Conservation (phyloP, 2,888 invertebrate genomes). For the Plebejus anna region DNA sequence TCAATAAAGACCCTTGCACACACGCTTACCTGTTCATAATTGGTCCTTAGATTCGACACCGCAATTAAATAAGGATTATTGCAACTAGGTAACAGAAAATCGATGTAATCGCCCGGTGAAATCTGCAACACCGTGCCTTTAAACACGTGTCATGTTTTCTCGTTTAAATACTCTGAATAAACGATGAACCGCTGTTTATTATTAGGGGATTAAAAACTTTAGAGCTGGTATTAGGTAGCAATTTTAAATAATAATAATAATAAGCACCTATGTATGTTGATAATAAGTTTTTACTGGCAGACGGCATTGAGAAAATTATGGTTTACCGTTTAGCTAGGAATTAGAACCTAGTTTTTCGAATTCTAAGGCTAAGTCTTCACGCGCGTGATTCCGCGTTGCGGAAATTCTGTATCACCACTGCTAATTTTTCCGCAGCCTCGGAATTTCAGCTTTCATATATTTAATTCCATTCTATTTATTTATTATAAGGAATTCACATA, state of each 20-base stretch:
- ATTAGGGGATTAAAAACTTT: background rate
- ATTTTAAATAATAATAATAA: too few relatives aligned
- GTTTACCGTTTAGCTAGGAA: too few relatives aligned
- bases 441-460: too few relatives aligned
- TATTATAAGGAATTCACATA: too few relatives aligned
- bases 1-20: background rate
- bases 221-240: background rate
- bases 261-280: too few relatives aligned
- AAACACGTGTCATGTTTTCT: constrained; percentile 16
- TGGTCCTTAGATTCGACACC: constrained; percentile 36
- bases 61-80: constrained; percentile 52
- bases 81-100: constrained; percentile 38
- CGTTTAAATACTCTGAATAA: constrained; percentile 7
- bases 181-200: background rate
- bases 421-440: too few relatives aligned
- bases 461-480: too few relatives aligned
- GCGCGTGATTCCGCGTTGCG: background rate
- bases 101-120: constrained; percentile 32
- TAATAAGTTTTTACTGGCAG: too few relatives aligned
- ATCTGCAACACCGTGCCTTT: constrained; percentile 18
- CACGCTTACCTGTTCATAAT: constrained; percentile 37
- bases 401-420: background rate
- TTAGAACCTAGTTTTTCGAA: background rate
- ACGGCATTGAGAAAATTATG: too few relatives aligned
- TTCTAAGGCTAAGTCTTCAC: background rate